These are phyloP conservation scores for Leptobrachium ailaonicum DNA, from an alignment of 2,113 vertebrate genomes.

Conservation along the genomic window DNA sequence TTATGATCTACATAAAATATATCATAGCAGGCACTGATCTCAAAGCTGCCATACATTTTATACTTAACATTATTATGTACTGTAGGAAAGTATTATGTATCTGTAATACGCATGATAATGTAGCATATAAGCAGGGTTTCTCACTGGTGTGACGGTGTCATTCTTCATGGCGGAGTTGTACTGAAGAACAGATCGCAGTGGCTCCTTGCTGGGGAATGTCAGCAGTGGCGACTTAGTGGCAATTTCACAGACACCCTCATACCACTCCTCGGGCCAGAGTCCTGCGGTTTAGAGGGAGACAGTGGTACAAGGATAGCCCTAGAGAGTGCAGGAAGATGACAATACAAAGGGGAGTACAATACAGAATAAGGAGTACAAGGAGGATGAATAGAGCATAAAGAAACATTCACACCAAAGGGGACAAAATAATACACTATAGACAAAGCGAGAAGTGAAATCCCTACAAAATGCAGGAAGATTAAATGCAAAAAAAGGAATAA, in stretches of 20 bases:
- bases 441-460: background rate
- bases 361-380: background rate
- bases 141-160: constrained; percentile 89
- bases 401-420: too few species aligned
- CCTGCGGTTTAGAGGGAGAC: constrained; percentile 64
- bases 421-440: too few species aligned
- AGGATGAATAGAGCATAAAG: too few species aligned
- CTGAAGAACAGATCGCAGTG: constrained; percentile 91
- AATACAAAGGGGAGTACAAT: background rate
- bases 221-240: constrained; percentile 93
- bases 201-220: constrained; percentile 94
- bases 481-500: too few species aligned
- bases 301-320: background rate
- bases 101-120: too few species aligned
- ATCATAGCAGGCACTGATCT: too few species aligned
- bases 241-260: constrained; percentile 95
- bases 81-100: too few species aligned
- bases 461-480: background rate
- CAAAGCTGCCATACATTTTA: too few species aligned
- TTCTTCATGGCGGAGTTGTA: constrained; percentile 98
- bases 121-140: background rate
- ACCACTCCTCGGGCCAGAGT: constrained; percentile 97
- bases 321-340: background rate
- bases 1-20: too few species aligned
- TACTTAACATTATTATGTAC: too few species aligned